Evolutionary conservation across 1,140 invertebrate species (phyloP), one percentile per base, ranked within the genome.

Genomic region (Drosophila subobscura): DNA sequence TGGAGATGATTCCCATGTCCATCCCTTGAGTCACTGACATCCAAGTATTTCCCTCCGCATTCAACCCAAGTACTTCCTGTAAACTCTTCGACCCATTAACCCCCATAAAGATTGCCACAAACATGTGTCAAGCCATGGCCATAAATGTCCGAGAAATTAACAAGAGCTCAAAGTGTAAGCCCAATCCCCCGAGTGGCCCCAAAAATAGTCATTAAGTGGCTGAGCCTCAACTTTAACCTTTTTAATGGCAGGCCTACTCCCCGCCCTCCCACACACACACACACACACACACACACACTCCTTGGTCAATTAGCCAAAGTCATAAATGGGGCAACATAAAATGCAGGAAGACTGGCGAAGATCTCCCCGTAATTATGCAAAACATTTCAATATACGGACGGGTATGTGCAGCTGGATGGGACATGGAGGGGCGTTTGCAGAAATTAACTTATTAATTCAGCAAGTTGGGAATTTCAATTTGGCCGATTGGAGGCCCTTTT

Each of bases 391-490:
- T 68, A 20, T 20, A 20, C 16, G 16, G 0, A 20, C 16, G 16
- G 1, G 16, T 20, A 22, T 3, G 7, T 45, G 50, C 63, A 64
- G 60, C 65, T 66, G 60, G 60, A 66, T 56, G 74, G 64, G 71
- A 68, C 68, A 66, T 80, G 41, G 46, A 44, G 58, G 70, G 45
- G 54, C 66, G 55, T 64, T 80, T 66, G 76, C 53, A 49, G 64
- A 86, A 76, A 88, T 88, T 81, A 85, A 85, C 83, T 88, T 81
- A 85, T 81, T 81, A 88, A 85, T 85, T 81, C 65, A 67, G 65
- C 59, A 55, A 67, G 49, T 67, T 61, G 58, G 33, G 58, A 77
- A 81, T 81, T 85, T 81, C 68, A 86, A 77, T 84, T 80, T 76
- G 37, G 44, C 25, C 57, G 64, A 71, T 57, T 54, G 51, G 67